These are phyloP conservation scores for Oxyura jamaicensis DNA, from an alignment of 2,113 vertebrate genomes.

Conservation along the genomic window DNA sequence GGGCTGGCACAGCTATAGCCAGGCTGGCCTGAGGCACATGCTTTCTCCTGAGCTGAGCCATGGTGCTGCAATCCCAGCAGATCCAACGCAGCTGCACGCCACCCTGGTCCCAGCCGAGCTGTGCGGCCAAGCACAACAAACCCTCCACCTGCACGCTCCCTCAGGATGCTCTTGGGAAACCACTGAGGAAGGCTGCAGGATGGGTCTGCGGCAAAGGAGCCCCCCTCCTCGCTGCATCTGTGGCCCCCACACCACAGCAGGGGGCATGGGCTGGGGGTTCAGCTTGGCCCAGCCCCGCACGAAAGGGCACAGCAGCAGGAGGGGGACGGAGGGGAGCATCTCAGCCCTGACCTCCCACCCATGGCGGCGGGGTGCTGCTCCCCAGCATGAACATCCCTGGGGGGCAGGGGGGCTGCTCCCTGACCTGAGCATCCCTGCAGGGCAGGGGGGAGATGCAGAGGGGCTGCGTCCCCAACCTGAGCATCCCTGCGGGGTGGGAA, in stretches of 20 bases:
- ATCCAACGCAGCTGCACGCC: background rate
- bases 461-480: too few species aligned
- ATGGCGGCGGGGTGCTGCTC: rapidly evolving
- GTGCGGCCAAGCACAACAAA: background rate
- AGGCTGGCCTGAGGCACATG: background rate
- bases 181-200: background rate
- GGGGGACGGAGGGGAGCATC: background rate
- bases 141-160: background rate
- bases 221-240: rapidly evolving
- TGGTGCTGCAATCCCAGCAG: background rate
- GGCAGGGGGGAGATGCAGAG: too few species aligned
- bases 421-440: too few species aligned
- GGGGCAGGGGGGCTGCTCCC: background rate
- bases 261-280: background rate
- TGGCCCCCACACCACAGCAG: background rate
- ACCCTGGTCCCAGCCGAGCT: background rate
- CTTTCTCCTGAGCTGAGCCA: background rate
- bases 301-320: background rate
- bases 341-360: background rate
- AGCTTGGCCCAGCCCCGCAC: background rate
- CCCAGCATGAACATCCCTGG: background rate
- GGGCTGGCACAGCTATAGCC: background rate
- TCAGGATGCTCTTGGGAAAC: background rate
- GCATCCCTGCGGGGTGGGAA: too few species aligned
- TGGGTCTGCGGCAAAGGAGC: background rate